phyloP scores from a whole-genome alignment of 2,888 invertebrate genomes.

The Protodeltote pygarga region DNA sequence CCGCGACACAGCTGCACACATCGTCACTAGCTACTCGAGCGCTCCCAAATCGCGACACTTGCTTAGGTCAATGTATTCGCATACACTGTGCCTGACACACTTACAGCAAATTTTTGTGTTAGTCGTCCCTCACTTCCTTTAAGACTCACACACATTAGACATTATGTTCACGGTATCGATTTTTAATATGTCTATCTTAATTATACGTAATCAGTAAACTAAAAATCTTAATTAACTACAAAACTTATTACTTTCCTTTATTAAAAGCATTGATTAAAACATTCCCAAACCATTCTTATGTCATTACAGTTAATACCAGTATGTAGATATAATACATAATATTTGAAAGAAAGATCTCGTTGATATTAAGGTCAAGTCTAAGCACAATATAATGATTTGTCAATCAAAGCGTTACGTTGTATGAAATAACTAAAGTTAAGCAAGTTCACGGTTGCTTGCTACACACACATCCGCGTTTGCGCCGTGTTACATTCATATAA shows the following conservation, averaged over 20 bases:
- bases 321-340: no score
- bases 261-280: no score
- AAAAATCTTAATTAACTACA: no score
- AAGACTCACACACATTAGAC: constrained; percentile 19
- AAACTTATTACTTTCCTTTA: no score
- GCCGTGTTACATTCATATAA: constrained; percentile 25
- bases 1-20: constrained; percentile 33
- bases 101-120: constrained; percentile 62
- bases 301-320: no score
- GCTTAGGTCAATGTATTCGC: constrained; percentile 75
- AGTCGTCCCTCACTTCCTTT: constrained; percentile 55
- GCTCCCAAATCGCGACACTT: constrained; percentile 58
- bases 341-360: no score
- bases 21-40: constrained; percentile 30
- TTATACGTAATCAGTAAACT: background rate
- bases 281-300: no score
- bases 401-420: constrained; percentile 51
- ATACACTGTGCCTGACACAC: constrained; percentile 57
- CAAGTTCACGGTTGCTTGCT: constrained; percentile 49
- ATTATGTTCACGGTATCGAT: constrained; percentile 16
- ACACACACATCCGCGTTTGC: constrained; percentile 36
- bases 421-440: constrained; percentile 43
- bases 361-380: constrained; percentile 42
- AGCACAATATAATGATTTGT: constrained; percentile 45
- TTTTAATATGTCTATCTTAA: constrained; percentile 3